These are phyloP conservation scores for Cyprinodon tularosa DNA, from an alignment of 2,113 vertebrate species.

Conservation along the genomic window DNA sequence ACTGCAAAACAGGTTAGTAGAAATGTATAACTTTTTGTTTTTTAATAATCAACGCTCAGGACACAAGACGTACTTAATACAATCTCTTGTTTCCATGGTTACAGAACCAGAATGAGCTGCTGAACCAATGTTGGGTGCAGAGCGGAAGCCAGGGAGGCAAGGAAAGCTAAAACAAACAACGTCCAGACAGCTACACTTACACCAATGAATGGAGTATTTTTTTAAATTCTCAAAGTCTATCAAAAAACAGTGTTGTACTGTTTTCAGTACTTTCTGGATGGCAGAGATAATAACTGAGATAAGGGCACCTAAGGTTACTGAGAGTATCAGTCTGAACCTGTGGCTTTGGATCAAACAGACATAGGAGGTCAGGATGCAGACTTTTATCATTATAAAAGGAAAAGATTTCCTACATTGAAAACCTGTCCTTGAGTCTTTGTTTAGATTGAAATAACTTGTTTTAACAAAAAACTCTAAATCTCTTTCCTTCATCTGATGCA, in stretches of 20 bases:
- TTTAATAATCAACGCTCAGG: background rate
- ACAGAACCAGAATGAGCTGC: conserved; percentile 9
- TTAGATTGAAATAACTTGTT: no score
- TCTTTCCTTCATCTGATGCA: background rate
- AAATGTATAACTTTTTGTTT: background rate
- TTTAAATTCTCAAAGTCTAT: conserved; percentile 22
- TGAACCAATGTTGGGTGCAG: conserved; percentile 5
- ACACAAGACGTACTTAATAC: background rate
- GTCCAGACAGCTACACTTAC: conserved; percentile 22
- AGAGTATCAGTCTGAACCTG: background rate
- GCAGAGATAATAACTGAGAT: conserved; percentile 1
- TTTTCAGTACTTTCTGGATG: conserved; percentile 5
- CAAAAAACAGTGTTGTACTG: conserved; percentile 4
- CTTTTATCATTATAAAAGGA: no score
- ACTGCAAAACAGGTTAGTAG: background rate
- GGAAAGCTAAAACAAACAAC: conserved; percentile 19
- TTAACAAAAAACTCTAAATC: background rate
- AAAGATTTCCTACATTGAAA: no score
- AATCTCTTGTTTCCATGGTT: conserved; percentile 6
- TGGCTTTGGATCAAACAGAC: background rate
- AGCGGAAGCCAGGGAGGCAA: conserved; percentile 15
- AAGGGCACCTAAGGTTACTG: background rate
- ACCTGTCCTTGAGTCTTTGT: no score
- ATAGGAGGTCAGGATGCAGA: background rate
- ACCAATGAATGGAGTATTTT: conserved; percentile 14